Percentiles rank a stretch among this genome's conserved stretches.
phyloP scores from a whole-genome alignment of 2,113 vertebrate genomes.

The Aplodontia rufa region DNA sequence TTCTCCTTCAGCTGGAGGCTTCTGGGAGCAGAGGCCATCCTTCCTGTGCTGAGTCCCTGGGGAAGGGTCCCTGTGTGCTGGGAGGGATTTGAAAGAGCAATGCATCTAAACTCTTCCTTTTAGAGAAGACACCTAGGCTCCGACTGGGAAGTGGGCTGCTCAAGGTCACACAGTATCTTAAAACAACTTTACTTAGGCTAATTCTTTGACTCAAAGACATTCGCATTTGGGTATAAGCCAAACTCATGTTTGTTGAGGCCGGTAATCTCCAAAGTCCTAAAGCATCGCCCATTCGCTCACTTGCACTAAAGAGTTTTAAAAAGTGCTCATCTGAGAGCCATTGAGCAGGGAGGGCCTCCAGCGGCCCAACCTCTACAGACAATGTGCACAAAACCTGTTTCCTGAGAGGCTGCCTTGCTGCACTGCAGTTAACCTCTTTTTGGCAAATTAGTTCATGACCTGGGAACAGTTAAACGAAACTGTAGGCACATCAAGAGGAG shows the following conservation, averaged over 20 bases:
- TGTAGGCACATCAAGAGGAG: constrained; percentile 54
- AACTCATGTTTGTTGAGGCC: neutral
- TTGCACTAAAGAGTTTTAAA: neutral
- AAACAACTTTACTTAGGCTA: neutral
- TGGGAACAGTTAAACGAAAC: constrained; percentile 67
- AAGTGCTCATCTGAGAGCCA: neutral
- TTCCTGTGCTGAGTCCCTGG: neutral
- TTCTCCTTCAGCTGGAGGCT: constrained; percentile 23
- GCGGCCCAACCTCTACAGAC: neutral
- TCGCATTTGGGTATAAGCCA: neutral
- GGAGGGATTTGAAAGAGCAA: neutral
- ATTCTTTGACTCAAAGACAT: neutral
- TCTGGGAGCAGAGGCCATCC: constrained; percentile 32
- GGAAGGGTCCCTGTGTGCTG: neutral
- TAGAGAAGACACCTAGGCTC: neutral
- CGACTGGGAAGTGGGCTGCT: neutral
- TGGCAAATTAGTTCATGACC: constrained; percentile 73
- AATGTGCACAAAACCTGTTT: neutral
- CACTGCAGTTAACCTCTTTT: constrained; percentile 66
- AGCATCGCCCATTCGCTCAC: neutral
- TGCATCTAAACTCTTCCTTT: neutral
- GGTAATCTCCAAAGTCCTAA: neutral
- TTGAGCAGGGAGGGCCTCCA: neutral
- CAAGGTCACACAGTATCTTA: neutral
- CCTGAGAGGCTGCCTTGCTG: constrained; percentile 4